Conservation (phyloP, 2,888 invertebrate genomes). For the Pristionchus arcanus region DNA sequence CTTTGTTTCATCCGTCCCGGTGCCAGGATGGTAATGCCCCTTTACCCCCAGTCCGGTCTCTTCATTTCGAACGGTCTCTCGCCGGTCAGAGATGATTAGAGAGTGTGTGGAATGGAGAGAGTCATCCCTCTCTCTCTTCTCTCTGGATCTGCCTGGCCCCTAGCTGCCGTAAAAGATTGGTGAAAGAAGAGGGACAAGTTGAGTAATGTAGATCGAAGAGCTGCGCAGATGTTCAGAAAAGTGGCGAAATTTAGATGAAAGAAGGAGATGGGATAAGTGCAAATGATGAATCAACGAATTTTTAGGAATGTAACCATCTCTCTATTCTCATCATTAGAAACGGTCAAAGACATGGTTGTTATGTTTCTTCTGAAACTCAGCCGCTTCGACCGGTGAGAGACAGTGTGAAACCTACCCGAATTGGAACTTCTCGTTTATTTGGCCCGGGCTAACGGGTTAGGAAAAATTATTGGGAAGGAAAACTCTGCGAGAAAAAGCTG, state of each 20-base stretch:
- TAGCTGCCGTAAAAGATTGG: constrained; percentile 36
- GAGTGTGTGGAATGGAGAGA: not conserved
- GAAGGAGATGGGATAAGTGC: not conserved
- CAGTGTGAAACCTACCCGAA: too few relatives aligned
- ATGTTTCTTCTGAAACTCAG: too few relatives aligned
- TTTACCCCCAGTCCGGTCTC: not conserved
- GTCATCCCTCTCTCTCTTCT: too few relatives aligned
- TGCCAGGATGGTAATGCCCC: constrained; percentile 39
- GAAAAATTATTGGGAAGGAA: too few relatives aligned
- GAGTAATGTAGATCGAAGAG: not conserved
- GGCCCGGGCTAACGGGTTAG: too few relatives aligned
- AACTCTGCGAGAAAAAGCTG: too few relatives aligned
- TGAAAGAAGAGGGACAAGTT: constrained; percentile 9
- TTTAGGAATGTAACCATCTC: too few relatives aligned
- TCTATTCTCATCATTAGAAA: too few relatives aligned
- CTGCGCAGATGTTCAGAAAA: not conserved
- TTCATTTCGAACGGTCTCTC: not conserved
- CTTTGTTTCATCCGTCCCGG: constrained; percentile 10
- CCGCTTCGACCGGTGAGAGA: too few relatives aligned
- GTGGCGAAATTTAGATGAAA: not conserved
- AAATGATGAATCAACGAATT: not conserved
- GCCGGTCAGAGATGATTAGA: not conserved
- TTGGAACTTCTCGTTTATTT: too few relatives aligned
- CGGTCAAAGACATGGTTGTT: too few relatives aligned
- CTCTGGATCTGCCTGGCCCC: constrained; percentile 32